These are phyloP conservation scores for Phrynocephalus vlangalii DNA, from an alignment of 2,797 vertebrate species.

Conservation along the genomic window DNA sequence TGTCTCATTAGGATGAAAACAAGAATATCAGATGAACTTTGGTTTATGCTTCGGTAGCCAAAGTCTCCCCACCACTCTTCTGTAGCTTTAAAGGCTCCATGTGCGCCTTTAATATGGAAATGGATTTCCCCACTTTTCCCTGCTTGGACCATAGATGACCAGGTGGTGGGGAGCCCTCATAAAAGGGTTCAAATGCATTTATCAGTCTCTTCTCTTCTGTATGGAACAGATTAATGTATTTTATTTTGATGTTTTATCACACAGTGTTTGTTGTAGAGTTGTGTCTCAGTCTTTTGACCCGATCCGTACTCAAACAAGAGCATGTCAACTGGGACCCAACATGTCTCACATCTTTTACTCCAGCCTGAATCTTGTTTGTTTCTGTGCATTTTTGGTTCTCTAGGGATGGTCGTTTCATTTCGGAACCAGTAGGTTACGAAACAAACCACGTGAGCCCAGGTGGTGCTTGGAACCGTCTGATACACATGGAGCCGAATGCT, in stretches of 20 bases:
- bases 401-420: no score
- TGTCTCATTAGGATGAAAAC: no score
- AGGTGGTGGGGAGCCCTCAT: not conserved
- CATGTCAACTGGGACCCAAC: no score
- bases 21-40: not conserved
- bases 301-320: no score
- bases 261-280: not conserved
- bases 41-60: not conserved
- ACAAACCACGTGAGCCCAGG: no score
- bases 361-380: no score
- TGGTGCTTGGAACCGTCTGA: no score
- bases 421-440: no score
- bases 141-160: no score
- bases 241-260: not conserved
- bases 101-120: not conserved
- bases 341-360: no score
- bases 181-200: not conserved
- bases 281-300: no score
- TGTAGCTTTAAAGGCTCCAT: not conserved
- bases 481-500: not conserved
- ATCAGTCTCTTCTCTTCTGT: not conserved
- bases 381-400: no score
- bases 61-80: not conserved
- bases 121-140: not conserved
- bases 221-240: not conserved